Conservation (phyloP, 2,797 vertebrate genomes). For the Xiphorhynchus erythropygius region DNA sequence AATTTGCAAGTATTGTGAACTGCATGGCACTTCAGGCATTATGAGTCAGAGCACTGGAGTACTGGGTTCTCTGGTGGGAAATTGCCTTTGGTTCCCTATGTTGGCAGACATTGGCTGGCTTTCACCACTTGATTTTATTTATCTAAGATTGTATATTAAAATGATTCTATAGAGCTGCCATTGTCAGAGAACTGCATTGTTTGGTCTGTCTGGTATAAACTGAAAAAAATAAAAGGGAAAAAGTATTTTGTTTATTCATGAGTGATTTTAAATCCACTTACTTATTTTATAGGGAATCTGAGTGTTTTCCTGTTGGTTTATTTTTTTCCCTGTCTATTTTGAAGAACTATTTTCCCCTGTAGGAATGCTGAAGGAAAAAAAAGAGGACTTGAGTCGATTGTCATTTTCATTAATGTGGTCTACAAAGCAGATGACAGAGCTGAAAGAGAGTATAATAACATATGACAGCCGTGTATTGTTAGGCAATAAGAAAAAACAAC, state of each 20-base stretch:
- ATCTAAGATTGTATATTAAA: background rate
- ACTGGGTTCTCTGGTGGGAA: background rate
- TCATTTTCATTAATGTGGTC: background rate
- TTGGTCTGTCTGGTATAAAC: background rate
- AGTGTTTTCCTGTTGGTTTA: background rate
- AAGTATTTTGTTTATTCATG: background rate
- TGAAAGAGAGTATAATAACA: background rate
- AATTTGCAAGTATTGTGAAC: background rate
- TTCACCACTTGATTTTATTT: background rate
- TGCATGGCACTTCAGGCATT: background rate
- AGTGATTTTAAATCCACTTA: background rate
- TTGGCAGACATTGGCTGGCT: background rate
- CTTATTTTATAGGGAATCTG: background rate
- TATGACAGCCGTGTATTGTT: background rate
- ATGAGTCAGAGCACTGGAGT: background rate
- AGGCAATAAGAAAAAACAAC: background rate
- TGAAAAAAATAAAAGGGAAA: background rate
- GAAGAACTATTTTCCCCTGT: background rate
- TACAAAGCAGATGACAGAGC: background rate
- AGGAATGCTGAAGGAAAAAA: slow-evolving; percentile 11
- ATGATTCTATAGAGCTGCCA: background rate
- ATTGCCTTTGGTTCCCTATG: background rate
- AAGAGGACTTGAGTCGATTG: background rate
- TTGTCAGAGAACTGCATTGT: background rate
- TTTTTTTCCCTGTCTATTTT: background rate